Evolutionary conservation across 2,113 vertebrate species (phyloP).

Genomic region (Agapornis roseicollis): DNA sequence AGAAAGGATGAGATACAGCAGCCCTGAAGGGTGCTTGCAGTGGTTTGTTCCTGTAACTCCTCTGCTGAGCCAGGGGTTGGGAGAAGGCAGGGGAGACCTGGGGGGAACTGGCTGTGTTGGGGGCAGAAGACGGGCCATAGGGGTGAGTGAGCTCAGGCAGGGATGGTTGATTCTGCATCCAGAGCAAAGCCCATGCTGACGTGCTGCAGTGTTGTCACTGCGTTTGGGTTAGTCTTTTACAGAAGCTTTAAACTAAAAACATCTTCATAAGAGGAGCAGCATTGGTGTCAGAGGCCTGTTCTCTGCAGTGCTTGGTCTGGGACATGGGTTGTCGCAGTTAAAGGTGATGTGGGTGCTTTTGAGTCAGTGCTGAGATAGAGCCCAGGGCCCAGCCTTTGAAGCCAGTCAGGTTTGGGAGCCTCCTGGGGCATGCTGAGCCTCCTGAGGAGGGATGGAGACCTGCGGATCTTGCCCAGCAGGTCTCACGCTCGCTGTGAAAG

Average conservation of each 20-base stretch:
- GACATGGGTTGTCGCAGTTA: rapidly evolving
- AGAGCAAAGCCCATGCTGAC: rapidly evolving
- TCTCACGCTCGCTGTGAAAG: rapidly evolving
- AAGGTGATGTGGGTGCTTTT: background rate
- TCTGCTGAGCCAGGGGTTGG: background rate
- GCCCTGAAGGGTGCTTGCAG: background rate
- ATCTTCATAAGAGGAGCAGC: background rate
- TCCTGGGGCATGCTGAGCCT: background rate
- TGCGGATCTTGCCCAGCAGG: background rate
- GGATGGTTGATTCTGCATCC: background rate
- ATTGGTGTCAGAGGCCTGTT: background rate
- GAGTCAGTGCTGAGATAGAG: background rate
- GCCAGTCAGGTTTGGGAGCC: background rate
- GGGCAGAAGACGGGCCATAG: background rate
- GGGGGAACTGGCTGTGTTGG: background rate
- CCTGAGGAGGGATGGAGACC: background rate
- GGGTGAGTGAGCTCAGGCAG: background rate
- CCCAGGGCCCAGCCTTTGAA: background rate
- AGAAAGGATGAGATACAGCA: rapidly evolving
- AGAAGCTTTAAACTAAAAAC: background rate
- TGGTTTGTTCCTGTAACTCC: rapidly evolving
- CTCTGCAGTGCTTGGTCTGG: background rate
- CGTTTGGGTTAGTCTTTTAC: background rate
- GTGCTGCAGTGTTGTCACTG: background rate
- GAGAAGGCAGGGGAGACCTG: background rate